These are phyloP conservation scores for Mus spicilegus DNA, from an alignment of 2,113 vertebrate genomes.

Conservation along the genomic window DNA sequence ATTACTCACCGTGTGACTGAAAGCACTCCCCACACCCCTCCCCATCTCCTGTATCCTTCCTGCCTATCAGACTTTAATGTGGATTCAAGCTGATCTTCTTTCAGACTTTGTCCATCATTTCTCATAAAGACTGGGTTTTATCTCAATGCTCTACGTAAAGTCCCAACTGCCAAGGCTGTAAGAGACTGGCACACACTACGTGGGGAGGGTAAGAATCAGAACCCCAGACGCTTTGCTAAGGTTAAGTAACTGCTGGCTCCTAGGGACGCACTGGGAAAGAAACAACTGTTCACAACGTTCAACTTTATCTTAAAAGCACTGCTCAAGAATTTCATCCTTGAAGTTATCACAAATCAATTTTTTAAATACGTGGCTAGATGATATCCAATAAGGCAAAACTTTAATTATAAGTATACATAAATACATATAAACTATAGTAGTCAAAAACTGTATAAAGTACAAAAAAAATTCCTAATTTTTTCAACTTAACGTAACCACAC, in stretches of 20 bases:
- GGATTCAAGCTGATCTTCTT: not conserved
- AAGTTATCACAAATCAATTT: slow-evolving; percentile 75
- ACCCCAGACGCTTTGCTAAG: not conserved
- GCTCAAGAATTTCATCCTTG: slow-evolving; percentile 74
- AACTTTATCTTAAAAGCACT: slow-evolving; percentile 11
- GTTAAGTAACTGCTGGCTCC: not conserved
- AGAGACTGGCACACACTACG: not conserved
- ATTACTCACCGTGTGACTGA: not conserved
- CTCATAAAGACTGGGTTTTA: not conserved
- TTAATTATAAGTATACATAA: slow-evolving; percentile 60
- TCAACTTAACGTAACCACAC: not conserved
- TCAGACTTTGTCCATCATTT: not conserved
- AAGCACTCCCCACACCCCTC: no score
- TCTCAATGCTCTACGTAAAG: not conserved
- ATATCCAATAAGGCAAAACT: slow-evolving; percentile 37
- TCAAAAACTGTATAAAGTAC: slow-evolving; percentile 16
- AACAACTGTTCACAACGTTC: not conserved
- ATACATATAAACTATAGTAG: not conserved
- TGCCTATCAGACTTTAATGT: not conserved
- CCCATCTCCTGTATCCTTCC: not conserved
- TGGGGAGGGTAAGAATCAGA: not conserved
- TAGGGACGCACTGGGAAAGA: not conserved
- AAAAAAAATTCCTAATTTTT: not conserved
- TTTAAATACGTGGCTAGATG: slow-evolving; percentile 63
- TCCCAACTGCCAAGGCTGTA: not conserved